These are phyloP conservation scores for Agonopterix heracliana DNA, from an alignment of 2,888 invertebrate genomes.

Conservation along the genomic window DNA sequence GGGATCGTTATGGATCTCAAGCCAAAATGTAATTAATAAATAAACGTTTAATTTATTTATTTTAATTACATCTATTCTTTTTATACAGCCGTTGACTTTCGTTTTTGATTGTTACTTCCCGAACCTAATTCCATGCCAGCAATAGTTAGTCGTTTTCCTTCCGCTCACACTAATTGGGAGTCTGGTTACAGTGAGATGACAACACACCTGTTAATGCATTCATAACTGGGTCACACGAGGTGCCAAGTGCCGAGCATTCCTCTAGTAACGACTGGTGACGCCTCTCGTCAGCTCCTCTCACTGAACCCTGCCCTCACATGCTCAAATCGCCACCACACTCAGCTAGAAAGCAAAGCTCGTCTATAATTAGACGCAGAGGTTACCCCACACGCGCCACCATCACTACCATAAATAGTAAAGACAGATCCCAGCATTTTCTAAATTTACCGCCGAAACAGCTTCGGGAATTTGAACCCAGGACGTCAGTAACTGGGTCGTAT, in stretches of 20 bases:
- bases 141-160: slow-evolving; percentile 8
- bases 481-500: background rate
- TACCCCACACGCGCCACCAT: slow-evolving; percentile 44
- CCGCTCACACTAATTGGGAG: background rate
- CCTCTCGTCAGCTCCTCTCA: slow-evolving; percentile 16
- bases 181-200: slow-evolving; percentile 2
- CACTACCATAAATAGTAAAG: slow-evolving; percentile 74
- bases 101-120: slow-evolving; percentile 39
- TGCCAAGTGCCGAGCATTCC: slow-evolving; percentile 32
- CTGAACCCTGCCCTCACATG: background rate
- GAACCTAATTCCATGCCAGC: slow-evolving; percentile 15
- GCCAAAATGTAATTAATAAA: slow-evolving; percentile 77
- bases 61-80: slow-evolving; percentile 75
- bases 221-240: slow-evolving; percentile 45
- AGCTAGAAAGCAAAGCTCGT: slow-evolving; percentile 7
- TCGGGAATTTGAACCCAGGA: slow-evolving; percentile 7
- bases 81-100: slow-evolving; percentile 65
- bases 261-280: slow-evolving; percentile 18
- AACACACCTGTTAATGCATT: slow-evolving; percentile 15
- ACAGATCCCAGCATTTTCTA: slow-evolving; percentile 63
- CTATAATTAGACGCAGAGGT: slow-evolving; percentile 34
- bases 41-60: slow-evolving; percentile 78
- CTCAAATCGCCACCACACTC: background rate
- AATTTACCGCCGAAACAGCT: slow-evolving; percentile 44
- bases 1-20: slow-evolving; percentile 75